phyloP scores from a whole-genome alignment of 1,140 invertebrate genomes.

The Elysia chlorotica region DNA sequence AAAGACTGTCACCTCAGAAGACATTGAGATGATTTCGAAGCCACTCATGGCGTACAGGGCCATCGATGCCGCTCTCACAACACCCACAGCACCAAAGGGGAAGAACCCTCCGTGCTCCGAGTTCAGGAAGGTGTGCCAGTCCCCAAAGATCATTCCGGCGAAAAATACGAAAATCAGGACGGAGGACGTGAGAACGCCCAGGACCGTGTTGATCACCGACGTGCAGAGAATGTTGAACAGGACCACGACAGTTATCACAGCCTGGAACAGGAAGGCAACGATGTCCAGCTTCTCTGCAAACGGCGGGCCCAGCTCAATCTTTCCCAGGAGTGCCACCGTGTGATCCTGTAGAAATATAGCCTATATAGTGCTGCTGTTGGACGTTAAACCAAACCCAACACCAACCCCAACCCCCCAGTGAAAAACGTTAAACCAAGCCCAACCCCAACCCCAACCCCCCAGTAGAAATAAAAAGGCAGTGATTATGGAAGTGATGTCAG shows the following conservation, averaged over 20 bases:
- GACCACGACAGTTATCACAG: conserved; percentile 39
- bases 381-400: background rate
- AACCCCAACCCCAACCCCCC: background rate
- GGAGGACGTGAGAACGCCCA: conserved; percentile 30
- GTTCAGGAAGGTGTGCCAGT: conserved; percentile 34
- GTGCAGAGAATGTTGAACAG: conserved; percentile 39
- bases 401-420: background rate
- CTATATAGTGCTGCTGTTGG: background rate
- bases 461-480: background rate
- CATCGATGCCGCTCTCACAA: conserved; percentile 40
- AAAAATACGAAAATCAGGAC: conserved; percentile 51
- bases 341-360: background rate
- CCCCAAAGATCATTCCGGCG: conserved; percentile 68
- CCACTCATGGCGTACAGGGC: conserved; percentile 57
- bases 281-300: conserved; percentile 33
- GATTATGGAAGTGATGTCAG: background rate
- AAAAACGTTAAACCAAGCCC: background rate
- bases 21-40: conserved; percentile 78
- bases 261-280: conserved; percentile 30
- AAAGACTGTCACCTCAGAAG: conserved; percentile 74
- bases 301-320: conserved; percentile 23
- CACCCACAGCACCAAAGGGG: conserved; percentile 42
- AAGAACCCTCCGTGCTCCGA: conserved; percentile 43
- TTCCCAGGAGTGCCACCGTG: conserved; percentile 17
- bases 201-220: conserved; percentile 34